A percentile compares a stretch with the other conserved stretches of the same genome.
Evolutionary conservation across 2,113 vertebrate species (phyloP).

Genomic region (Pollachius pollachius): DNA sequence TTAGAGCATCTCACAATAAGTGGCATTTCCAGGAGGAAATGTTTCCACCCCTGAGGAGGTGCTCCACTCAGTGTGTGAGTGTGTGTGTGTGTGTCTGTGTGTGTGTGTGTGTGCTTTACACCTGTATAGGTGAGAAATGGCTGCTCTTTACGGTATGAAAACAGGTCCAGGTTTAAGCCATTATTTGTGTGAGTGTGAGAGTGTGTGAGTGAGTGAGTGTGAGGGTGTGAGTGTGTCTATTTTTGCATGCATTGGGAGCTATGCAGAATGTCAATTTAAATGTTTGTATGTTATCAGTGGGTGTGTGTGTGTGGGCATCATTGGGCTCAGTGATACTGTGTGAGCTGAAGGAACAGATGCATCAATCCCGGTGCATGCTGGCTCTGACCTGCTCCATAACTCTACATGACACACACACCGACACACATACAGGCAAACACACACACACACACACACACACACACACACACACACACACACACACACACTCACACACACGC

Average conservation of each 20-base stretch:
- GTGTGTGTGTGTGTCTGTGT: conserved; percentile 3
- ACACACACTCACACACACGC: no score
- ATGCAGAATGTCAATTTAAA: no score
- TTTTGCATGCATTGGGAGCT: no score
- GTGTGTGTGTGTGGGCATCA: conserved; percentile 1
- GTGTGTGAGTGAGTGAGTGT: background rate
- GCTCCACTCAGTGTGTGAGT: background rate
- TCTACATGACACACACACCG: conserved; percentile 16
- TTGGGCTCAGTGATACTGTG: conserved; percentile 12
- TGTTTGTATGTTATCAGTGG: background rate
- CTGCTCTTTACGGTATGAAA: no score
- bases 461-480: no score
- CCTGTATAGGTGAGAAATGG: no score
- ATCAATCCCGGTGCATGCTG: conserved; percentile 28
- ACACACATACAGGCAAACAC: conserved; percentile 13
- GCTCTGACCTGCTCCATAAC: conserved; percentile 16
- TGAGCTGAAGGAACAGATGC: conserved; percentile 29
- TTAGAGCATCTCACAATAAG: no score
- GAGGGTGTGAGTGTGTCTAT: background rate
- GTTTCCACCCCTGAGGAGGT: no score
- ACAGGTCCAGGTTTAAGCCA: no score
- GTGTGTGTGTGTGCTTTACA: background rate
- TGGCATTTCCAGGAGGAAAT: no score
- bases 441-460: conserved; percentile 3
- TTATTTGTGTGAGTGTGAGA: background rate